Evolutionary conservation across 2,888 invertebrate species (phyloP).

Genomic region (Apodemia zela): DNA sequence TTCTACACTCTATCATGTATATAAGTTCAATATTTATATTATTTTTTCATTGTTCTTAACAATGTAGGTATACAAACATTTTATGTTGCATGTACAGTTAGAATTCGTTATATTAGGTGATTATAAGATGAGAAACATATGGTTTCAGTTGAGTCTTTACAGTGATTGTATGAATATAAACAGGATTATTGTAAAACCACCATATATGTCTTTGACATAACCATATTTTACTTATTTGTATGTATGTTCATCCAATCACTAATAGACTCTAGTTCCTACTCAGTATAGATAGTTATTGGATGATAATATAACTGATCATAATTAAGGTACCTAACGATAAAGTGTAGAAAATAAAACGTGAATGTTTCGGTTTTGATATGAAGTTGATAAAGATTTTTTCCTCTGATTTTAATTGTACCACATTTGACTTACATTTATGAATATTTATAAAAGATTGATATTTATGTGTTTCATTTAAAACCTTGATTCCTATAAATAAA

Average conservation of each 20-base stretch:
- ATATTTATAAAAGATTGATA: conserved; percentile 80
- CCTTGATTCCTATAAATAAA: background rate
- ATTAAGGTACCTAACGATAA: conserved; percentile 60
- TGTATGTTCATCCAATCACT: conserved; percentile 46
- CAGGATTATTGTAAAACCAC: conserved; percentile 18
- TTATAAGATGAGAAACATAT: conserved; percentile 8
- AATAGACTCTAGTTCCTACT: conserved; percentile 65
- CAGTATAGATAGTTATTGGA: conserved; percentile 51
- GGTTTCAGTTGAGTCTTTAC: conserved; percentile 19
- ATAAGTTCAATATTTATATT: conserved; percentile 33
- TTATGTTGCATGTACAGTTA: conserved; percentile 14
- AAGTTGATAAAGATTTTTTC: conserved; percentile 75
- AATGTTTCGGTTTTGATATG: conserved; percentile 76
- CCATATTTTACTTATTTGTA: conserved; percentile 23
- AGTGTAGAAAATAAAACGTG: conserved; percentile 78
- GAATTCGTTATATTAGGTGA: background rate
- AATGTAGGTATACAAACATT: conserved; percentile 3
- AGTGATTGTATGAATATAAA: conserved; percentile 14
- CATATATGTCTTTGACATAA: conserved; percentile 14
- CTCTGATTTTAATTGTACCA: conserved; percentile 78
- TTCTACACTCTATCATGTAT: conserved; percentile 76
- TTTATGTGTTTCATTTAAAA: conserved; percentile 56
- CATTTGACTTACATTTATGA: conserved; percentile 79
- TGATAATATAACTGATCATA: conserved; percentile 51
- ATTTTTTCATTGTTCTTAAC: conserved; percentile 14